Evolutionary conservation across 2,888 invertebrate genomes (phyloP).

Genomic region (Hydropsyche betteni): DNA sequence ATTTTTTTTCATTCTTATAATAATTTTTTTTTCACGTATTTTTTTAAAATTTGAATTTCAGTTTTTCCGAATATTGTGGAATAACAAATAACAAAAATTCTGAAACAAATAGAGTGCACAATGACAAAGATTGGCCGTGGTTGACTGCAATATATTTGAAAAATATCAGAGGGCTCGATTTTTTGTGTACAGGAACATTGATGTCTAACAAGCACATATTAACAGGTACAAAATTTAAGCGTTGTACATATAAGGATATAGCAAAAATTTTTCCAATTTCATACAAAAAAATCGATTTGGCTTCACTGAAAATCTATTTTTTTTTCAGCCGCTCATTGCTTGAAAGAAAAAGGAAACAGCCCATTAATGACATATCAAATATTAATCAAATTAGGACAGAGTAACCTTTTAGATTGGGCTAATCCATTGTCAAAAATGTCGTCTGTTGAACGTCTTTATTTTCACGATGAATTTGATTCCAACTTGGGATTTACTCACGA

Average conservation of each 20-base stretch:
- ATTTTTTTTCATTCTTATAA: background rate
- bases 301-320: background rate
- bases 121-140: conserved; percentile 12
- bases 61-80: background rate
- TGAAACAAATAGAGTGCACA: background rate
- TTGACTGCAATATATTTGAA: background rate
- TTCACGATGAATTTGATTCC: background rate
- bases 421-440: background rate
- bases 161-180: background rate
- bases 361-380: background rate
- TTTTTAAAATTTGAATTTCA: background rate
- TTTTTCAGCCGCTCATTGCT: conserved; percentile 10
- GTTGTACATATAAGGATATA: too few species aligned
- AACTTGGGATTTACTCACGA: background rate
- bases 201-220: conserved; percentile 5
- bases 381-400: background rate
- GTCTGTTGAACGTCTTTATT: background rate
- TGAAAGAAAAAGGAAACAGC: background rate
- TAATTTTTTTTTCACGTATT: background rate
- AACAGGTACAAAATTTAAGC: conserved; percentile 8
- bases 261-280: too few species aligned
- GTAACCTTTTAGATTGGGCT: background rate
- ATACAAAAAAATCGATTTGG: too few species aligned
- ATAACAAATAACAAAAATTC: background rate
- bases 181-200: conserved; percentile 13